Evolutionary conservation across 2,797 vertebrate species (phyloP).

Genomic region (Paratrypauchen microcephalus): DNA sequence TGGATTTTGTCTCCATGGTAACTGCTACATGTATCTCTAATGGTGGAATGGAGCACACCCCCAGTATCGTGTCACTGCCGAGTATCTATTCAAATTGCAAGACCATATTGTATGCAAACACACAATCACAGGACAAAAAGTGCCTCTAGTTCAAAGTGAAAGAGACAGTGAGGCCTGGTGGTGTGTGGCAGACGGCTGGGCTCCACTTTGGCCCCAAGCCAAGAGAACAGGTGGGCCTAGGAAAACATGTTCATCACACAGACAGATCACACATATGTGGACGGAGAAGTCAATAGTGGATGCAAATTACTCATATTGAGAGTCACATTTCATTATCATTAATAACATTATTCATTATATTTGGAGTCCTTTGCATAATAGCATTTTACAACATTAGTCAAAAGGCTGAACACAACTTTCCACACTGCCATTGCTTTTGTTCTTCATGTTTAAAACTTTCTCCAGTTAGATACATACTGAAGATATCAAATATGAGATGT

Average conservation of each 20-base stretch:
- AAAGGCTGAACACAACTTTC: too few relatives aligned
- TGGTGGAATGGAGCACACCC: too few relatives aligned
- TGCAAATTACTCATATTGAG: slow-evolving; percentile 3
- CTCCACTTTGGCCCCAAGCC: slow-evolving; percentile 47
- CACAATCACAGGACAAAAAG: slow-evolving; percentile 27
- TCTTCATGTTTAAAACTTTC: too few relatives aligned
- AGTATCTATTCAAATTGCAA: slow-evolving; percentile 29
- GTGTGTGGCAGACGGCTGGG: slow-evolving; percentile 59
- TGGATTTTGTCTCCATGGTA: too few relatives aligned
- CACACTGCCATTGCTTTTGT: too few relatives aligned
- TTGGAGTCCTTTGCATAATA: not conserved
- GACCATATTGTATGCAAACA: slow-evolving; percentile 8
- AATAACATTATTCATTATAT: not conserved
- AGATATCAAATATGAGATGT: too few relatives aligned
- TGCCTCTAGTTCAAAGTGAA: slow-evolving; percentile 27
- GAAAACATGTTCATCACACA: slow-evolving; percentile 53
- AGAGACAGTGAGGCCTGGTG: slow-evolving; percentile 34
- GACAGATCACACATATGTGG: slow-evolving; percentile 34
- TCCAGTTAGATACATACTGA: too few relatives aligned
- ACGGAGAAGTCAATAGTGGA: slow-evolving; percentile 20
- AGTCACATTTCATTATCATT: not conserved
- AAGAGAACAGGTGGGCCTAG: slow-evolving; percentile 56
- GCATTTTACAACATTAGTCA: not conserved
- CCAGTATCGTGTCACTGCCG: too few relatives aligned
- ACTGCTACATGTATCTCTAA: too few relatives aligned